Percentiles rank a stretch among this genome's conserved stretches.
Conservation (phyloP, 2,888 invertebrate species). For the Plagodis pulveraria region DNA sequence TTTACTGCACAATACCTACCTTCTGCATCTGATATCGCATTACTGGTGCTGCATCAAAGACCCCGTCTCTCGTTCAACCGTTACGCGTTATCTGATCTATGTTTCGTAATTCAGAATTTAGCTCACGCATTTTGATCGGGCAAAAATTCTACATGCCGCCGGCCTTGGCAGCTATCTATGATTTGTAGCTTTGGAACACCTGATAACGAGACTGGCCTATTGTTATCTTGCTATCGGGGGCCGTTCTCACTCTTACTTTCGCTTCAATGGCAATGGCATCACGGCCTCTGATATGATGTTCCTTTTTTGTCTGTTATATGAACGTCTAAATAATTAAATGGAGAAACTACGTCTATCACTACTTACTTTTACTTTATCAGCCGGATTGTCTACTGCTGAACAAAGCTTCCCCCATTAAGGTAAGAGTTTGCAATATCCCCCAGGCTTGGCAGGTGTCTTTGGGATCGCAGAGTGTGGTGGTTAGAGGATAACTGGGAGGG, state of each 20-base stretch:
- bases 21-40: slow-evolving; percentile 28
- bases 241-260: slow-evolving; percentile 55
- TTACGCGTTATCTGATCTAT: slow-evolving; percentile 72
- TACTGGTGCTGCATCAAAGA: slow-evolving; percentile 30
- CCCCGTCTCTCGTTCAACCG: slow-evolving; percentile 28
- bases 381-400: no score
- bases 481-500: no score
- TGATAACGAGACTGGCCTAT: slow-evolving; percentile 57
- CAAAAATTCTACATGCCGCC: slow-evolving; percentile 56
- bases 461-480: no score
- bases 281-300: slow-evolving; percentile 5
- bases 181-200: slow-evolving; percentile 61
- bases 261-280: slow-evolving; percentile 29
- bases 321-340: not conserved
- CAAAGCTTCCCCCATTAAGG: no score
- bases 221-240: slow-evolving; percentile 55
- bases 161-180: slow-evolving; percentile 65
- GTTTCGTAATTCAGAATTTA: slow-evolving; percentile 69
- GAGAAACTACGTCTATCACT: not conserved
- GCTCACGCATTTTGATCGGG: slow-evolving; percentile 62
- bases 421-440: no score
- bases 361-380: no score
- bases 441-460: no score
- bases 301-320: slow-evolving; percentile 1
- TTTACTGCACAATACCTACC: slow-evolving; percentile 13